These are phyloP conservation scores for Antrozous pallidus DNA, from an alignment of 2,797 vertebrate genomes.

Conservation along the genomic window DNA sequence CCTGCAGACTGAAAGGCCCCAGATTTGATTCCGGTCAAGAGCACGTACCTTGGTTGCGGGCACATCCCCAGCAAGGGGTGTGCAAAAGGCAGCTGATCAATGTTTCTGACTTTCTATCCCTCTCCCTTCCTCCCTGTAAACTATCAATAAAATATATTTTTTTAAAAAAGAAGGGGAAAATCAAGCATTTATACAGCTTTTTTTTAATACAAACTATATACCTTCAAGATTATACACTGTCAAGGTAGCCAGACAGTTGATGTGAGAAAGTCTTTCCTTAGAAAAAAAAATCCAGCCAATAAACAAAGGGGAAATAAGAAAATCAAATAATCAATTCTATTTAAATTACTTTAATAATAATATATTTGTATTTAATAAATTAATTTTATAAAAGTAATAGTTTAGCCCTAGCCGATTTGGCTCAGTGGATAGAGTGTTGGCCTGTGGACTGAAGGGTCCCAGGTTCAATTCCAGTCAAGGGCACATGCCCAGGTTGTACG, in stretches of 20 bases:
- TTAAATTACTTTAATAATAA: conserved; percentile 41
- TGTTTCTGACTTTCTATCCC: no score
- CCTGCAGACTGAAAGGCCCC: no score
- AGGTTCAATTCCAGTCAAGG: no score
- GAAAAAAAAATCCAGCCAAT: conserved; percentile 26
- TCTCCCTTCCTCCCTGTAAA: no score
- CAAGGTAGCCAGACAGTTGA: conserved; percentile 27
- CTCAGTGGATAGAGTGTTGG: no score
- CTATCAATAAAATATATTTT: no score
- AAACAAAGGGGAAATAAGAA: conserved; percentile 23
- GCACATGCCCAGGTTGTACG: no score
- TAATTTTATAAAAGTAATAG: conserved; percentile 1
- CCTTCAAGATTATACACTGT: conserved; percentile 7
- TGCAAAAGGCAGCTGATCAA: no score
- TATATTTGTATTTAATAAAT: conserved; percentile 28
- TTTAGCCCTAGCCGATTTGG: neutral
- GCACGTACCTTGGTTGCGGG: no score
- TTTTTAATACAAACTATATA: conserved; percentile 41
- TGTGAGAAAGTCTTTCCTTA: conserved; percentile 30
- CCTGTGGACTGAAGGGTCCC: no score
- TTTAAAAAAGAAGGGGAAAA: neutral
- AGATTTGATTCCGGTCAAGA: no score
- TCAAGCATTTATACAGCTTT: conserved; percentile 34
- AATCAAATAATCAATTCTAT: conserved; percentile 52
- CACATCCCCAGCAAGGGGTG: no score